Base-by-base conservation (phyloP, 2,888 invertebrate species). In the Molorchus minor region DNA sequence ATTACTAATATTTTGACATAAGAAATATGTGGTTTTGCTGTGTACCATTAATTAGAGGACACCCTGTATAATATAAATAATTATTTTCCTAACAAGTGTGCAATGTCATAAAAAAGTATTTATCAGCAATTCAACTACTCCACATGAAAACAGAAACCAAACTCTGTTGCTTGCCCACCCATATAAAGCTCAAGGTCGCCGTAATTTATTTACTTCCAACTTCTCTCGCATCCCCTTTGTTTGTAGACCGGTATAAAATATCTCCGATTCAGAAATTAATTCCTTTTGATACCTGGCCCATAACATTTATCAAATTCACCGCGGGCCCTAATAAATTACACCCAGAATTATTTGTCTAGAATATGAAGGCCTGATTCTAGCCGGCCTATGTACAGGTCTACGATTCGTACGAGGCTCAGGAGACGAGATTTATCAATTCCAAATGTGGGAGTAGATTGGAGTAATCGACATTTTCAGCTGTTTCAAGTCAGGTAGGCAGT, bases 291-390 rank as follows among this genome's bases (percentile, higher is more conserved):
- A 38, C 49, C 49, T 16, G 38, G 29, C 25, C 15, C 49, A 49
- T 13, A 38, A 40, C 49, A 49, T 49, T 49, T 29, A 49, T 49
- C 49, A 49, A 38, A 38, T 16, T 38, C 49, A 21, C 49, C 12
- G 25, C 20, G 49, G 49, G 36, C 38, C 36, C 17, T 49, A 38
- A 49, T 49, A 40, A 49, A 49, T 49, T 49, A 49, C 49, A 29
- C 25, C 49, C 36, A 49, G 12, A 19, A 19, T 25, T 38, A 38
- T 49, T 49, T 49, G 38, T 49, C 49, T 49, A 49, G n/a, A 25
- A 49, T 38, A 36, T 38, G 17, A 25, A 16, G 49, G 21, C 19
- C 36, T 15, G 13, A 10, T 19, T 15, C 38, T 25, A 29, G 38
- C 3, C 38, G 8, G 29, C 7, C 20, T 33, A 20, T 15, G 49